A percentile compares a stretch with the other conserved stretches of the same genome.
These are phyloP conservation scores for Subanguina moxae DNA, from an alignment of 1,140 invertebrate genomes.

Conservation along the genomic window DNA sequence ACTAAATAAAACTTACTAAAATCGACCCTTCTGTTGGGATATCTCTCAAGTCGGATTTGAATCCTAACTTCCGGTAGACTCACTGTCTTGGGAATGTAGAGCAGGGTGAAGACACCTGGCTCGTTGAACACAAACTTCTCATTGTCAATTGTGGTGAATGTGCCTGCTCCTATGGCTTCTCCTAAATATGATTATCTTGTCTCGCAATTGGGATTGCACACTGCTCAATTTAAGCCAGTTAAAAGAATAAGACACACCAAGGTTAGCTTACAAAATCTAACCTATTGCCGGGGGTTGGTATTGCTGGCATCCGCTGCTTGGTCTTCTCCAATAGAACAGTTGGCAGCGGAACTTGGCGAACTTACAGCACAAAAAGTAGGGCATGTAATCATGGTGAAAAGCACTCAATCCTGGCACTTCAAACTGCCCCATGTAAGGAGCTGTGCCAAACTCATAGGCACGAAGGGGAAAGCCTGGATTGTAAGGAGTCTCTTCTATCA, in stretches of 20 bases:
- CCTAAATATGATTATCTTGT: slow-evolving; percentile 27
- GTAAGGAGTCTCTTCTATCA: slow-evolving; percentile 58
- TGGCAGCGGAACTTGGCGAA: slow-evolving; percentile 58
- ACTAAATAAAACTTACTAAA: slow-evolving; percentile 41
- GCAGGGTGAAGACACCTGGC: slow-evolving; percentile 55
- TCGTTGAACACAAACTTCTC: slow-evolving; percentile 60
- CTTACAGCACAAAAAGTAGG: slow-evolving; percentile 59
- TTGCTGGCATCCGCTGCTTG: slow-evolving; percentile 55
- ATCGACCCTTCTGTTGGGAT: slow-evolving; percentile 56
- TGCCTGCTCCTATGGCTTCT: slow-evolving; percentile 53
- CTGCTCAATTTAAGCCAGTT: too few species aligned
- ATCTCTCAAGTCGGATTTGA: slow-evolving; percentile 55
- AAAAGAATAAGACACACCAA: too few species aligned
- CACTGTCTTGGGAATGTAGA: slow-evolving; percentile 57
- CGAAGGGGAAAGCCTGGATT: slow-evolving; percentile 56
- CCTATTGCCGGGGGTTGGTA: slow-evolving; percentile 58
- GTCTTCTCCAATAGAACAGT: slow-evolving; percentile 57
- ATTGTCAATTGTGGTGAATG: slow-evolving; percentile 57
- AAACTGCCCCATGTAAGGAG: slow-evolving; percentile 59
- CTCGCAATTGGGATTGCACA: too few species aligned
- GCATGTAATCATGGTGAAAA: slow-evolving; percentile 60
- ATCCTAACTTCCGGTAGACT: slow-evolving; percentile 57
- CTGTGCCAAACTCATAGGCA: slow-evolving; percentile 58
- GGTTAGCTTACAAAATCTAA: background rate
- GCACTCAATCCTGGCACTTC: slow-evolving; percentile 55